Percentiles rank a stretch among this genome's conserved stretches.
Evolutionary conservation across 2,888 invertebrate genomes (phyloP).

Genomic region (Exocentrus adspersus): DNA sequence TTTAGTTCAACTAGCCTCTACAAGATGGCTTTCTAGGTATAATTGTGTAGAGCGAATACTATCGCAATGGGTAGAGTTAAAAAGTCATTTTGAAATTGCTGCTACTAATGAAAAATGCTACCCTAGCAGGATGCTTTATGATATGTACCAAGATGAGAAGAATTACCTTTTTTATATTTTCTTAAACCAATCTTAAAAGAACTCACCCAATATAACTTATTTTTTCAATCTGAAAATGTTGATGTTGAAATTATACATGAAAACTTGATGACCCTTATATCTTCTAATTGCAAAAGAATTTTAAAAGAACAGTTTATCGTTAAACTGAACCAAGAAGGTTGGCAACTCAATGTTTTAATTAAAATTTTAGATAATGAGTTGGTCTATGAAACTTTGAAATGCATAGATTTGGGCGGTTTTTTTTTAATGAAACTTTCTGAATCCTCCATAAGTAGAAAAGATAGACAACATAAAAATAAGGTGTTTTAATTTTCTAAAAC

Average conservation of each 20-base stretch:
- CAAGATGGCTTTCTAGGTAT: not conserved
- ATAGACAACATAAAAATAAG: not conserved
- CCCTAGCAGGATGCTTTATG: not conserved
- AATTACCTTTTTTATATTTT: not conserved
- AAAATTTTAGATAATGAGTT: not conserved
- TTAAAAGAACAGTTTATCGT: not conserved
- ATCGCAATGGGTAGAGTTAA: not conserved
- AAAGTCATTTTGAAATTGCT: not conserved
- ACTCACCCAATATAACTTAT: not conserved
- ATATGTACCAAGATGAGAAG: not conserved
- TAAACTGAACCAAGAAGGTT: not conserved
- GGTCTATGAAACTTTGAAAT: not conserved
- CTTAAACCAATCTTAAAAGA: not conserved
- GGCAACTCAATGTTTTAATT: not conserved
- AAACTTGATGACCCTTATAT: not conserved
- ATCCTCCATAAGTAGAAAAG: not conserved
- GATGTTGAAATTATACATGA: not conserved
- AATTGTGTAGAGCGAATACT: not conserved
- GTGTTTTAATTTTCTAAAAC: not conserved
- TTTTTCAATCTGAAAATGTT: not conserved
- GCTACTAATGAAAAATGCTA: not conserved
- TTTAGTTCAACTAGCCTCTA: not conserved
- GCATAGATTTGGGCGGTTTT: not conserved
- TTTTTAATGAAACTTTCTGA: not conserved
- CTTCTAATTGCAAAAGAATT: not conserved